A percentile compares a stretch with the other conserved stretches of the same genome.
Evolutionary conservation across 2,113 vertebrate genomes (phyloP).

Genomic region (Bos indicus): DNA sequence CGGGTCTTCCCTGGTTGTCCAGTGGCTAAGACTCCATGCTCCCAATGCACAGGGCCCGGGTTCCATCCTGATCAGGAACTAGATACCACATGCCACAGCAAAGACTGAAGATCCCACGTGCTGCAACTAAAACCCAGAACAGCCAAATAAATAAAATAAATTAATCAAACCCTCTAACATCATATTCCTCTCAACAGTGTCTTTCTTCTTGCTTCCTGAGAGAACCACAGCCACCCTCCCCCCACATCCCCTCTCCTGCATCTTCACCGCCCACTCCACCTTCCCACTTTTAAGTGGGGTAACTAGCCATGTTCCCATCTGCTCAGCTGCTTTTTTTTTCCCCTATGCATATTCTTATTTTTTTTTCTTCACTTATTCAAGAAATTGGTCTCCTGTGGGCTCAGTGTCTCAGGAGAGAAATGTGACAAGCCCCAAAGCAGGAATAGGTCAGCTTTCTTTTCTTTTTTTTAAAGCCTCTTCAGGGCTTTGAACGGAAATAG

Average conservation of each 20-base stretch:
- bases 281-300: background rate
- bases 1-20: background rate
- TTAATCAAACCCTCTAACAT: background rate
- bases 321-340: background rate
- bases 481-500: background rate
- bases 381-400: background rate
- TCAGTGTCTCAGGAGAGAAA: background rate
- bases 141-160: background rate
- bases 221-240: background rate
- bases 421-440: background rate
- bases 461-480: background rate
- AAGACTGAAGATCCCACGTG: background rate
- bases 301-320: background rate
- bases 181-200: background rate
- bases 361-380: background rate
- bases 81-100: background rate
- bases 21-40: background rate
- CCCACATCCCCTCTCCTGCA: background rate
- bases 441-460: background rate
- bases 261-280: background rate
- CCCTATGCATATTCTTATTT: background rate
- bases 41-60: background rate
- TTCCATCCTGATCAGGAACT: background rate
- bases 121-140: background rate
- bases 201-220: background rate